Percentiles rank a stretch among this genome's conserved stretches.
These are phyloP conservation scores for Pelosia muscerda DNA, from an alignment of 2,888 invertebrate genomes.

Conservation along the genomic window DNA sequence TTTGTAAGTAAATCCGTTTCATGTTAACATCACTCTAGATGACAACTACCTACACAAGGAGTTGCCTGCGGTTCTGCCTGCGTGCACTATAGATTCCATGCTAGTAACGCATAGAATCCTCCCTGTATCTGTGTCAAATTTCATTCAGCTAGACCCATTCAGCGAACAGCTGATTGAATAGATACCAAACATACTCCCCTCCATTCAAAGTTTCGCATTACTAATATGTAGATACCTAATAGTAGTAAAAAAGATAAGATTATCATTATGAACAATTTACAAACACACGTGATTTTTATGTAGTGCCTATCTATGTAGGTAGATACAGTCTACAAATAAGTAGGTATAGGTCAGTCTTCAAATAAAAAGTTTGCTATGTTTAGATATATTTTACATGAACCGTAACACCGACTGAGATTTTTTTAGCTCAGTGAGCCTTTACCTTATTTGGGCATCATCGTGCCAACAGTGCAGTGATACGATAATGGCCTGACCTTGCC, in stretches of 20 bases:
- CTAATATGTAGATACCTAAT: neutral
- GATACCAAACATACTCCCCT: neutral
- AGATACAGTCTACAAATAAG: neutral
- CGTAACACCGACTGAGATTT: neutral
- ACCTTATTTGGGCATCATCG: conserved; percentile 4
- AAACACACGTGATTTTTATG: neutral
- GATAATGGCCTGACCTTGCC: neutral
- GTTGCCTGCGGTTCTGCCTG: neutral
- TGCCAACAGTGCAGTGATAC: neutral
- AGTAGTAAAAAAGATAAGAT: too few species aligned
- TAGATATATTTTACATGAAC: neutral
- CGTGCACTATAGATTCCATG: neutral
- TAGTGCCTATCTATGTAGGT: too few species aligned
- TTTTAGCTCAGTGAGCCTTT: neutral
- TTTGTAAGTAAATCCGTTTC: conserved; percentile 89
- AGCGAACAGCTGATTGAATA: neutral
- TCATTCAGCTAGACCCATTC: too few species aligned
- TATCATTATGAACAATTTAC: neutral
- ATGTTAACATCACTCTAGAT: neutral
- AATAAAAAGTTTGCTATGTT: too few species aligned
- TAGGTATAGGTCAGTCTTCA: neutral
- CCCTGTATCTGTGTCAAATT: too few species aligned
- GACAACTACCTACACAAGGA: neutral
- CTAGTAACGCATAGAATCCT: neutral
- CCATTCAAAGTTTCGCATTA: neutral